A percentile compares a stretch with the other conserved stretches of the same genome.
Conservation (phyloP, 2,797 vertebrate genomes). For the Crocidura indochinensis region DNA sequence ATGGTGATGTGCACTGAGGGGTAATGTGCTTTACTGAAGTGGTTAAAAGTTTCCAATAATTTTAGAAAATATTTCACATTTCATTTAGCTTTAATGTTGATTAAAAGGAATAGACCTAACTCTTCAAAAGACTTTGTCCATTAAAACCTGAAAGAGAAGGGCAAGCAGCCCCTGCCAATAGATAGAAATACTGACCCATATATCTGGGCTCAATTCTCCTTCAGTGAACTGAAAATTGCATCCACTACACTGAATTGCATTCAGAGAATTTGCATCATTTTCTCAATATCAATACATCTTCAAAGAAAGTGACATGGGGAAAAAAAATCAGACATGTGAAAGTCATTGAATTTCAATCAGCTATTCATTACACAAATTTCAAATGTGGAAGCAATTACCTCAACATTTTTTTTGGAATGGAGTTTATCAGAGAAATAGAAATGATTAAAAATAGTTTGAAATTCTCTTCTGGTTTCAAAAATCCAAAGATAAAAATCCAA, state of each 20-base stretch:
- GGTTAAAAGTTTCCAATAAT: conserved; percentile 61
- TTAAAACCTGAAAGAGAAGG: conserved; percentile 67
- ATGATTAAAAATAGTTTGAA: conserved; percentile 45
- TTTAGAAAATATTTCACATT: conserved; percentile 61
- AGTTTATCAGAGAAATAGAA: conserved; percentile 70
- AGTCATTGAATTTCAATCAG: conserved; percentile 79
- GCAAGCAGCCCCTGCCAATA: conserved; percentile 52
- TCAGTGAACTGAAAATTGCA: conserved; percentile 70
- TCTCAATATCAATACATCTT: conserved; percentile 76
- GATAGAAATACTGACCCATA: conserved; percentile 61
- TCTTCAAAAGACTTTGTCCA: conserved; percentile 64
- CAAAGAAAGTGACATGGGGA: conserved; percentile 69
- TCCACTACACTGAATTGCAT: conserved; percentile 64
- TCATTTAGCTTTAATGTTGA: conserved; percentile 62
- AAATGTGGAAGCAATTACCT: conserved; percentile 73
- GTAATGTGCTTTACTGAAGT: conserved; percentile 38
- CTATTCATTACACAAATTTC: conserved; percentile 80
- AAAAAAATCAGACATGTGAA: conserved; percentile 69
- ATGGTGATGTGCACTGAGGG: neutral
- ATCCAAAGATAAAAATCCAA: neutral
- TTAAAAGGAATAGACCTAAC: conserved; percentile 58
- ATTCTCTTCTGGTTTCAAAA: neutral
- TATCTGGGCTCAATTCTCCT: conserved; percentile 69
- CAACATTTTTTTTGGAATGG: conserved; percentile 61
- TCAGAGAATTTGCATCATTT: conserved; percentile 68